Evolutionary conservation across 2,888 invertebrate genomes (phyloP), one percentile per base, ranked within the genome.

Genomic region (Biston betularia): DNA sequence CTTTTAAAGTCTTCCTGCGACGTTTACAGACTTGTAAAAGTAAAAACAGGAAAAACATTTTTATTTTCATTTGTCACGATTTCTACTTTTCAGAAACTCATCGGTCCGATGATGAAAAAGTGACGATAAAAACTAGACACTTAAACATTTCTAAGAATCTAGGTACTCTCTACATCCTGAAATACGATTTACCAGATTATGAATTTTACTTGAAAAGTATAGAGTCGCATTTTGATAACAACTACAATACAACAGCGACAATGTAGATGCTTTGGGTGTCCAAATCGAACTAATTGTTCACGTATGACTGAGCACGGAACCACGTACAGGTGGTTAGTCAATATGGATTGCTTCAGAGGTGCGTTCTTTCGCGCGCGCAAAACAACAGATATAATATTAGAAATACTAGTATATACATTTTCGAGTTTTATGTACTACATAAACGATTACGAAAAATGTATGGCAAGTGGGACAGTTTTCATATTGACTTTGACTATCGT

Each of bases 241-340:
- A n/a, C n/a, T n/a, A n/a, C n/a, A n/a, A n/a, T n/a, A n/a, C n/a
- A 59, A 33, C 6, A n/a, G 38, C 33, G 33, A 46, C 38, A 38
- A 44, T 53, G 46, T 55, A 63, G 34, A 49, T 67, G 58, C 35
- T 59, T 52, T 50, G 53, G 58, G 70, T 74, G 74, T 65, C 71
- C 63, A 68, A 74, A 72, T 70, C 62, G 48, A 45, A 58, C 61
- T 70, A 70, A 74, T 71, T 74, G 67, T 74, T 74, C 68, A 74
- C 74, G 74, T 72, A 65, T 54, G 64, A 71, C 63, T 72, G 72
- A 58, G 38, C 67, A 69, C 69, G 70, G 68, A 57, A 68, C 57
- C 46, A 50, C 53, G 54, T 59, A 45, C 53, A 53, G 49, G 65
- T 63, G 42, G 64, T 68, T 63, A 59, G 63, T 58, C 65, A 67